Evolutionary conservation across 2,888 invertebrate genomes (phyloP), one percentile per base, ranked within the genome.

Genomic region (Leptothorax acervorum): DNA sequence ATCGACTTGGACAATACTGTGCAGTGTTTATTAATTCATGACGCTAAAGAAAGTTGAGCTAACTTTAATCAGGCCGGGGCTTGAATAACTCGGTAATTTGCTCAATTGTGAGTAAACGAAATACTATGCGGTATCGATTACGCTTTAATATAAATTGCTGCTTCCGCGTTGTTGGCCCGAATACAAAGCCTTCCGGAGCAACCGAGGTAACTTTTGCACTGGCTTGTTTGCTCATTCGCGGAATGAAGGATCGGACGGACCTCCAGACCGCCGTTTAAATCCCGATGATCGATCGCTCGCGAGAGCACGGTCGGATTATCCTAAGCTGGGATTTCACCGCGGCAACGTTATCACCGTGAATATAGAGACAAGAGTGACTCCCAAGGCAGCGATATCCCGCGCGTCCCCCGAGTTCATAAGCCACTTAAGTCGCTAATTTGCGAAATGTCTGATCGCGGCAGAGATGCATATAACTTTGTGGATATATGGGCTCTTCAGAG

Each of bases 391-490:
- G 81, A 74, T 73, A 79, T 53, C 68, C 31, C 48, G 81, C 18
- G 65, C 65, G 60, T 39, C 55, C 15, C 31, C 39, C 39, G 68
- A 82, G 48, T 82, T 74, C 23, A 74, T 84, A 82, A 84, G 81
- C 84, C 70, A 73, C 84, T 84, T 82, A 45, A 84, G 74, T 68
- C 51, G 62, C 81, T 84, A 84, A 84, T 84, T 84, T 68, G 82
- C 62, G 81, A 73, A 66, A 68, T 60, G 55, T 84, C 71, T 66
- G 71, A 84, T 53, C 31, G 53, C 31, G 53, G 53, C 18, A 18
- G 18, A 66, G 76, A 66, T 78, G 66, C 28, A 31, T 31, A 31
- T 39, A 76, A 23, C 12, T n/a, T n/a, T 15, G 9, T 31, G 42
- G 66, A 55, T 78, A 9, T 66, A 65, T 23, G 12, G 51, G 2